Evolutionary conservation across 1,140 invertebrate genomes (phyloP).

Genomic region (Homarus americanus): DNA sequence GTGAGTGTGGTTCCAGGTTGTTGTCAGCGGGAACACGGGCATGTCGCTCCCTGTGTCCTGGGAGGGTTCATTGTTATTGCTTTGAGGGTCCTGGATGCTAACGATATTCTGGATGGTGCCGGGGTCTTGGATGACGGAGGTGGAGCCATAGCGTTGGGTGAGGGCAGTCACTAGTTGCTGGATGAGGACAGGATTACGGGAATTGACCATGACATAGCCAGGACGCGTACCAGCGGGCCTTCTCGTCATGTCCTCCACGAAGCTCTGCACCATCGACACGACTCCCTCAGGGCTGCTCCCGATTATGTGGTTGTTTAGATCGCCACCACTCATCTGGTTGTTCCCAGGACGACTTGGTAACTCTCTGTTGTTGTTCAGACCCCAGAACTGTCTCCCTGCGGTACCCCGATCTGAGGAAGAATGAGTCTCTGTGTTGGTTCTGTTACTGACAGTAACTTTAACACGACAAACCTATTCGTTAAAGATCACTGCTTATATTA

Average conservation of each 20-base stretch:
- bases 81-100: too few relatives aligned
- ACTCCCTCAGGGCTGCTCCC: background rate
- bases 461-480: too few relatives aligned
- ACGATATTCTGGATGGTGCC: conserved; percentile 12
- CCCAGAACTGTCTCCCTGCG: background rate
- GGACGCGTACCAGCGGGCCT: conserved; percentile 19
- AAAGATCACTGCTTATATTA: too few relatives aligned
- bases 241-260: conserved; percentile 22
- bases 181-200: conserved; percentile 17
- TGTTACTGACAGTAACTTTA: too few relatives aligned
- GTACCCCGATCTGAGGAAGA: background rate
- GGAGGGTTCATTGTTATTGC: background rate
- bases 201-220: conserved; percentile 43
- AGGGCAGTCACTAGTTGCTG: conserved; percentile 13
- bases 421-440: too few relatives aligned
- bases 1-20: background rate
- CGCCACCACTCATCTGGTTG: background rate
- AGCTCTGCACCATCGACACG: conserved; percentile 43
- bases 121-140: conserved; percentile 19
- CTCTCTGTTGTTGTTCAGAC: background rate
- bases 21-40: conserved; percentile 25
- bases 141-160: conserved; percentile 31
- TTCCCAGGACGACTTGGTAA: background rate
- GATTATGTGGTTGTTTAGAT: background rate
- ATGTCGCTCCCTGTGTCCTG: background rate